A percentile compares a stretch with the other conserved stretches of the same genome.
Conservation (phyloP, 2,888 invertebrate genomes). For the Thysanoteuthis rhombus region DNA sequence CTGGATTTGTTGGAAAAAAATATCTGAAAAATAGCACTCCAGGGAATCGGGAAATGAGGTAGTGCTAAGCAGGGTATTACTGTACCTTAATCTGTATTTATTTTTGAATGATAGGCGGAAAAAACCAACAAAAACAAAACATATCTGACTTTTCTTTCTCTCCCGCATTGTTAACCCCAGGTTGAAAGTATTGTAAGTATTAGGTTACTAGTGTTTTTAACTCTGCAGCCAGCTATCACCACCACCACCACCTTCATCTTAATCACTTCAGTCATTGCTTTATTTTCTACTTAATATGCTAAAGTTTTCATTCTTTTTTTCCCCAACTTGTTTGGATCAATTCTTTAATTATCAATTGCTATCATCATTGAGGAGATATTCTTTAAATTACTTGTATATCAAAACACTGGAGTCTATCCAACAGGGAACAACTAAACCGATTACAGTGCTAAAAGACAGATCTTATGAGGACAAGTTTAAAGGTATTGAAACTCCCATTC, state of each 20-base stretch:
- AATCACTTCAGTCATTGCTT: not conserved
- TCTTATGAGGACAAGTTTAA: too few species aligned
- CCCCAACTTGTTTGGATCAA: not conserved
- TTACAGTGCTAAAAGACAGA: not conserved
- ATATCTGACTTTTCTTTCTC: not conserved
- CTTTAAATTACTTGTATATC: too few species aligned
- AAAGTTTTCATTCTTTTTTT: not conserved
- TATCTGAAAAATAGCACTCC: too few species aligned
- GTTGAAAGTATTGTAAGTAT: not conserved
- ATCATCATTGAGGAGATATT: not conserved
- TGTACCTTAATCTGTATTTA: not conserved
- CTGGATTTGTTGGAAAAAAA: too few species aligned
- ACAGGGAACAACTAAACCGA: too few species aligned
- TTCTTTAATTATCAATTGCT: not conserved
- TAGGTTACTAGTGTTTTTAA: not conserved
- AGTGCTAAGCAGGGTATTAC: too few species aligned
- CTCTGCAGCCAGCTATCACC: not conserved
- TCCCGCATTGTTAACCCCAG: not conserved
- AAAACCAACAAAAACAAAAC: too few species aligned
- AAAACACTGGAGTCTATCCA: too few species aligned
- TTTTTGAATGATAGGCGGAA: not conserved
- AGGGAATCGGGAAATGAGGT: too few species aligned
- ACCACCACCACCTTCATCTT: not conserved
- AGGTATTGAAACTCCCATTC: too few species aligned
- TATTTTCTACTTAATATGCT: not conserved